Base-by-base conservation (phyloP, 1,140 invertebrate genomes). In the Leptinotarsa lineolata region DNA sequence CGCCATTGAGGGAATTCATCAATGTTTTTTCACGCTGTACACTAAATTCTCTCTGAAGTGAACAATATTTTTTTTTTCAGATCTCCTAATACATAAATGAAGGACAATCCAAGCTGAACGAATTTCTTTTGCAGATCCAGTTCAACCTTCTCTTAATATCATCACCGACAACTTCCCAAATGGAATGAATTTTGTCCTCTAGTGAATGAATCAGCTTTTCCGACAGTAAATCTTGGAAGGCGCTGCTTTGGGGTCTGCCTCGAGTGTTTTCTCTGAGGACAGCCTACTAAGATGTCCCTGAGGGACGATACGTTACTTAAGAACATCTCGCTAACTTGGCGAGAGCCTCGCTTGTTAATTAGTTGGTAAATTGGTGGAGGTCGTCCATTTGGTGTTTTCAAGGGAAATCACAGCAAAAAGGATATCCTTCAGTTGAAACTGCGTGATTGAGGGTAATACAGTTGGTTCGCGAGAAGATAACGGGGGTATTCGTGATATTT, bases 221-320 rank as follows among this genome's bases (percentile, higher is more conserved):
- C 13, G 48, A 54, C 48, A 16, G 48, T 54, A 54, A 65, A 39
- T 39, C 63, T 39, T 65, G 22, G 63, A 22, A 65, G 63, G 63
- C 48, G n/a, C 15, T 54, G 48, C 48, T 54, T n/a, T n/a, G n/a
- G 48, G 30, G 11, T 22, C 59, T 65, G 22, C 20, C 24, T 21
- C 30, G 63, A 22, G 21, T 39, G 63, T 20, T 65, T 65, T 16
- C 63, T 39, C 63, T 39, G 63, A 15, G 63, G 63, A 65, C 22
- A 39, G 63, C 63, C 63, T 65, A 65, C 63, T 65, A 65, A 65
- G 63, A 65, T 65, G 63, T 65, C 63, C 4, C 63, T 65, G 5
- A 30, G 63, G 63, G 22, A 65, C 30, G 22, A 65, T 65, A 30
- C 24, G 30, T 65, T 65, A 65, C 63, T 65, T 65, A 65, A 16